Evolutionary conservation across 1,140 invertebrate genomes (phyloP).

Genomic region (Sycophila sp.): DNA sequence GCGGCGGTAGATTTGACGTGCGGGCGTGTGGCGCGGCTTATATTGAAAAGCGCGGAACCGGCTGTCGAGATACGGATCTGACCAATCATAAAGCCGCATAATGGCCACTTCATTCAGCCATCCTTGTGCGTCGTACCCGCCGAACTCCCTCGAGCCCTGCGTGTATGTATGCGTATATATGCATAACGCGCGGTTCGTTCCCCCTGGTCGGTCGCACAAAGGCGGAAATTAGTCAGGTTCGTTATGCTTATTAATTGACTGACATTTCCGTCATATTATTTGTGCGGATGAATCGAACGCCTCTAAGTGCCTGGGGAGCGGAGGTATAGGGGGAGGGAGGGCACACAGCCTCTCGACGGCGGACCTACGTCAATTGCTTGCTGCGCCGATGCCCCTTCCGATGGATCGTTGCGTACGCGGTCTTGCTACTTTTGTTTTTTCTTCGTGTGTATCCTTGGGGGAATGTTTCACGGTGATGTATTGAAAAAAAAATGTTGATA

Average conservation of each 20-base stretch:
- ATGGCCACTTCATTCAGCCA: conserved; percentile 63
- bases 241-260: conserved; percentile 68
- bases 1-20: conserved; percentile 58
- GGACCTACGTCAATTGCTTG: conserved; percentile 6
- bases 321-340: background rate
- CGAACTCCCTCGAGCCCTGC: background rate
- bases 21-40: conserved; percentile 33
- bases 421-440: background rate
- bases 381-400: background rate
- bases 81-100: conserved; percentile 67
- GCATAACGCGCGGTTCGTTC: too few species aligned
- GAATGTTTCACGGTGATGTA: background rate
- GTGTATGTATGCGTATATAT: background rate
- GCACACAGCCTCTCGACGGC: background rate
- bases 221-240: conserved; percentile 66
- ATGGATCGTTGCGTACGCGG: background rate
- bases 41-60: conserved; percentile 53
- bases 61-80: conserved; percentile 67
- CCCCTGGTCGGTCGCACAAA: conserved; percentile 51
- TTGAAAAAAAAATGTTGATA: too few species aligned
- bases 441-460: background rate
- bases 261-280: conserved; percentile 67
- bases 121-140: conserved; percentile 40
- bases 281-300: conserved; percentile 54
- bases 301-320: too few species aligned